A percentile compares a stretch with the other conserved stretches of the same genome.
Conservation (phyloP, 2,113 vertebrate species). For the Notothenia coriiceps region DNA sequence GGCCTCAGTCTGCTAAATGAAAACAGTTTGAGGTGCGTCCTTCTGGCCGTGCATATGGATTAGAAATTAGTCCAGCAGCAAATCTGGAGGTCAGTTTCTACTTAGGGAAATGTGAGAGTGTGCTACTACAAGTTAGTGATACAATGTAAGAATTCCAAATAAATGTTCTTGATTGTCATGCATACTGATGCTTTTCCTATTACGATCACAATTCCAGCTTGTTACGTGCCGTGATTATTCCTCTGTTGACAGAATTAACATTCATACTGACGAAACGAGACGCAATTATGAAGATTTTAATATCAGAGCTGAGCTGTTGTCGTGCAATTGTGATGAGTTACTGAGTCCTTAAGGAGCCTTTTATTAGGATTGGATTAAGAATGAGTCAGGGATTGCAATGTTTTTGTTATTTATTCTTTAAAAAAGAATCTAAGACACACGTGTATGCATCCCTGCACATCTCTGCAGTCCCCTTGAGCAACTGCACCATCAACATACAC, state of each 20-base stretch:
- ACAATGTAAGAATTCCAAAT: background rate
- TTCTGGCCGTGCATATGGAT: conserved; percentile 13
- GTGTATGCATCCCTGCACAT: background rate
- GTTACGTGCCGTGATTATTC: conserved; percentile 52
- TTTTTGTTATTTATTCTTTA: conserved; percentile 53
- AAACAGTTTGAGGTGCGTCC: conserved; percentile 13
- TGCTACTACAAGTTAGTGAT: background rate
- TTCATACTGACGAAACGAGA: conserved; percentile 36
- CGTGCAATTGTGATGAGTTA: conserved; percentile 20
- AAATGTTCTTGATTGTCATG: background rate
- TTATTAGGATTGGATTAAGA: conserved; percentile 44
- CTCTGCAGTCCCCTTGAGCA: background rate
- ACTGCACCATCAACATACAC: background rate
- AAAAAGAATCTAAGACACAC: background rate
- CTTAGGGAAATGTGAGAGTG: background rate
- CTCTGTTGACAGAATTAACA: conserved; percentile 51
- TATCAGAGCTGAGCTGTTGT: conserved; percentile 40
- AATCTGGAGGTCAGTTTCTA: conserved; percentile 2
- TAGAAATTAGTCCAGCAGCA: background rate
- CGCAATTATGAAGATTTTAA: conserved; percentile 38
- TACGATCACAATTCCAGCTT: conserved; percentile 35
- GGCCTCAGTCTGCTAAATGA: conserved; percentile 11
- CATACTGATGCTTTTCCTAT: conserved; percentile 38
- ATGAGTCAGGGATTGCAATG: conserved; percentile 43
- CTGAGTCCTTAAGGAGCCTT: conserved; percentile 23